Evolutionary conservation across 2,888 invertebrate genomes (phyloP).

Genomic region (Drosophila nr. fundita): DNA sequence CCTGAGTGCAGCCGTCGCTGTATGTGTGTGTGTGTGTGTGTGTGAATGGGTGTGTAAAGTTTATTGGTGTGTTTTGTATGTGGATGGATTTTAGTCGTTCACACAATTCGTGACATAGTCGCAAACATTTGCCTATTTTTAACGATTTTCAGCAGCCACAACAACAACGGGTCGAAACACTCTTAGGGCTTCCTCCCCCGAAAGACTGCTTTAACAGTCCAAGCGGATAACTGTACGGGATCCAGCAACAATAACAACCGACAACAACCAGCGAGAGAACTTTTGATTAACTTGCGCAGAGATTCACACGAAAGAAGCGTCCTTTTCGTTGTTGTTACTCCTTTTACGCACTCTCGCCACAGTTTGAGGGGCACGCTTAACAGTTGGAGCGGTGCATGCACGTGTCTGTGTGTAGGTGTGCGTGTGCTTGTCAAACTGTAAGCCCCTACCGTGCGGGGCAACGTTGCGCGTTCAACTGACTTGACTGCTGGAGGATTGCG

Average conservation of each 20-base stretch:
- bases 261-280: conserved; percentile 1
- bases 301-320: conserved; percentile 1
- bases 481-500: conserved; percentile 63
- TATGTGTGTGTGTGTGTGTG: conserved; percentile 1
- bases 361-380: conserved; percentile 24
- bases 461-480: conserved; percentile 82
- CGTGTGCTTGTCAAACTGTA: conserved; percentile 51
- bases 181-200: conserved; percentile 64
- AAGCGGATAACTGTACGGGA: conserved; percentile 61
- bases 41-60: not conserved
- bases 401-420: not conserved
- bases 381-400: conserved; percentile 34
- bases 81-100: conserved; percentile 22
- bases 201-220: conserved; percentile 24
- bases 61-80: not conserved
- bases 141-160: conserved; percentile 67
- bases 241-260: conserved; percentile 30
- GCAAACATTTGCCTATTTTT: conserved; percentile 58
- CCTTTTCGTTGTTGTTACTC: conserved; percentile 19
- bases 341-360: conserved; percentile 17
- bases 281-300: conserved; percentile 1
- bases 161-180: conserved; percentile 47
- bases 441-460: conserved; percentile 43
- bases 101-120: conserved; percentile 72
- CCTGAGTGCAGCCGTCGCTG: conserved; percentile 46